phyloP scores from a whole-genome alignment of 1,140 invertebrate genomes.

The Luehdorfia chinensis region DNA sequence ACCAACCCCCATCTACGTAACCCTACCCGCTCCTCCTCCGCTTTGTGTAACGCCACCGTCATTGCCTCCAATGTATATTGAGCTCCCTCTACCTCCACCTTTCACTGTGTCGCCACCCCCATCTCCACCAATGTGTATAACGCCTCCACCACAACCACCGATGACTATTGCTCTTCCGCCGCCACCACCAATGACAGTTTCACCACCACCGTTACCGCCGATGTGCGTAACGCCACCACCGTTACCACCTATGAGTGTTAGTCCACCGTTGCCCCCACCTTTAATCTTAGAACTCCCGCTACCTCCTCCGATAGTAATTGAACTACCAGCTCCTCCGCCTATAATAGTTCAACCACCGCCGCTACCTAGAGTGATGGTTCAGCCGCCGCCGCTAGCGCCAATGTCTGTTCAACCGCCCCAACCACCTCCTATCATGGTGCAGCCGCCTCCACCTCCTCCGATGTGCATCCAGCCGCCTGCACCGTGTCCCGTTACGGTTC shows the following conservation, averaged over 20 bases:
- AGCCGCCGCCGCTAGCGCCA: constrained; percentile 48
- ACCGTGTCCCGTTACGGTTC: constrained; percentile 44
- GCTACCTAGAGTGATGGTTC: constrained; percentile 47
- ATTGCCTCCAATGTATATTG: constrained; percentile 41
- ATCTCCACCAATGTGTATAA: constrained; percentile 41
- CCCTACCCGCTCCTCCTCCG: constrained; percentile 29
- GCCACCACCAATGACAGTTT: constrained; percentile 48
- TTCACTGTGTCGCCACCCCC: constrained; percentile 46
- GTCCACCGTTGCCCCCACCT: constrained; percentile 43
- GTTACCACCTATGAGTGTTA: constrained; percentile 45
- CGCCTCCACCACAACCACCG: constrained; percentile 43
- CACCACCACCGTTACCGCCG: constrained; percentile 46
- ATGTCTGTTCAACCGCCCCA: constrained; percentile 51
- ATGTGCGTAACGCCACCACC: constrained; percentile 48
- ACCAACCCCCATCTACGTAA: constrained; percentile 38
- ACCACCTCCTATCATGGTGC: constrained; percentile 47
- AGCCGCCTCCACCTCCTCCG: constrained; percentile 46
- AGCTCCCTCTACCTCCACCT: constrained; percentile 43
- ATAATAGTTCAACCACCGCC: constrained; percentile 51
- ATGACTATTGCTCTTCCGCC: constrained; percentile 40
- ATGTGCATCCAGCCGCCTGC: constrained; percentile 52
- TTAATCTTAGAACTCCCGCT: constrained; percentile 45
- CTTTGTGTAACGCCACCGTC: constrained; percentile 44
- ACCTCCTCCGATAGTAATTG: constrained; percentile 53
- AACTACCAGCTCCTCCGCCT: constrained; percentile 46